A percentile compares a stretch with the other conserved stretches of the same genome.
Evolutionary conservation across 1,140 invertebrate species (phyloP).

Genomic region (Microvelia longipes): DNA sequence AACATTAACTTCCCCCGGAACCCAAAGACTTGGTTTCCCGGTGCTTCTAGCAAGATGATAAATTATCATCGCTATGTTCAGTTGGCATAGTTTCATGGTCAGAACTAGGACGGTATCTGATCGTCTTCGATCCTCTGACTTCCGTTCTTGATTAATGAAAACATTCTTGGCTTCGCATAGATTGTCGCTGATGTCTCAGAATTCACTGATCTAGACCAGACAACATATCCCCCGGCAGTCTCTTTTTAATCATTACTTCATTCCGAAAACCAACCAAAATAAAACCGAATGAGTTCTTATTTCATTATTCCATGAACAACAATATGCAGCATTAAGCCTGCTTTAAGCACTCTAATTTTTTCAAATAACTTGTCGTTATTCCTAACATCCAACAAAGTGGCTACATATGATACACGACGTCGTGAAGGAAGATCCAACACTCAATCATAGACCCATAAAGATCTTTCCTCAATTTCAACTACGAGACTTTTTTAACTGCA

Average conservation of each 20-base stretch:
- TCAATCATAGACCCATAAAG: background rate
- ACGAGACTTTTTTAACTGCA: background rate
- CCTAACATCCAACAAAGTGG: background rate
- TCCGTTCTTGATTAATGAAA: background rate
- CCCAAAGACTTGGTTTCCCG: slow-evolving; percentile 63
- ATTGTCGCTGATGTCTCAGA: background rate
- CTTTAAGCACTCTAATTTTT: background rate
- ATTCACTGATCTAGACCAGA: too few species aligned
- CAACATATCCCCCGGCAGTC: background rate
- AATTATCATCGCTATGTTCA: slow-evolving; percentile 41
- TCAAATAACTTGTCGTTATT: background rate
- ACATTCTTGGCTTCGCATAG: background rate
- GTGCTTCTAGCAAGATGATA: background rate
- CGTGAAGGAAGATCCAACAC: background rate
- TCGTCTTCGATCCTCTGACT: slow-evolving; percentile 52
- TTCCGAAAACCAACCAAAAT: background rate
- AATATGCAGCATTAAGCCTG: background rate
- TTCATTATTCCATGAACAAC: background rate
- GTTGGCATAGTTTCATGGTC: slow-evolving; percentile 75
- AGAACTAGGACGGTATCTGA: slow-evolving; percentile 64
- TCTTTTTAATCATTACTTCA: background rate
- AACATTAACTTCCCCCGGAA: slow-evolving; percentile 78
- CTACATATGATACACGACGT: background rate
- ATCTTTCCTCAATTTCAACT: background rate
- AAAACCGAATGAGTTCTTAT: background rate